Conservation (phyloP, 2,797 vertebrate genomes). For the Neopelma chrysocephalum region DNA sequence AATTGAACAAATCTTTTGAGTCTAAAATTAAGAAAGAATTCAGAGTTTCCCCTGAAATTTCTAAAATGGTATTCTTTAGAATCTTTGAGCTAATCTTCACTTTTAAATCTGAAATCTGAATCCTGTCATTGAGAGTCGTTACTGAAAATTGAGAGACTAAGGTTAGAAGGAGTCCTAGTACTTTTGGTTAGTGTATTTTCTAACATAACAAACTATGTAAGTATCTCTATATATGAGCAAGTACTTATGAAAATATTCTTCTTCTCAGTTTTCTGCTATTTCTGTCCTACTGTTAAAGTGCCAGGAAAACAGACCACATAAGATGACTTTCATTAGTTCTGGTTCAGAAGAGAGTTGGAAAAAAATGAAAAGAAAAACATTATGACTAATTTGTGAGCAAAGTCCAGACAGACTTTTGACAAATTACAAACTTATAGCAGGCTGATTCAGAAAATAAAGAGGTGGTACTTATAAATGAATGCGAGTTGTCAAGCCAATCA, state of each 20-base stretch:
- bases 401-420: neutral
- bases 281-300: conserved; percentile 19
- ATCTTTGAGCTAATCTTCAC: neutral
- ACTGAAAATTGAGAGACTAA: neutral
- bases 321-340: conserved; percentile 28
- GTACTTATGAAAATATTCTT: neutral
- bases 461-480: neutral
- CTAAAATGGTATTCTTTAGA: neutral
- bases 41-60: neutral
- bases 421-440: neutral
- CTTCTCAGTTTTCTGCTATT: conserved; percentile 8
- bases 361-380: neutral
- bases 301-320: conserved; percentile 44
- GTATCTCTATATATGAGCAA: neutral
- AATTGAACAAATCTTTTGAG: neutral
- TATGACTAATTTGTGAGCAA: neutral
- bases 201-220: neutral
- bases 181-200: neutral
- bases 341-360: conserved; percentile 16
- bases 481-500: neutral
- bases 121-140: neutral
- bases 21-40: neutral
- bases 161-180: neutral
- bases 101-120: neutral
- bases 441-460: neutral